Percentiles rank a stretch among this genome's conserved stretches.
Conservation (phyloP, 2,888 invertebrate genomes). For the Rhopalosiphum nymphaeae region DNA sequence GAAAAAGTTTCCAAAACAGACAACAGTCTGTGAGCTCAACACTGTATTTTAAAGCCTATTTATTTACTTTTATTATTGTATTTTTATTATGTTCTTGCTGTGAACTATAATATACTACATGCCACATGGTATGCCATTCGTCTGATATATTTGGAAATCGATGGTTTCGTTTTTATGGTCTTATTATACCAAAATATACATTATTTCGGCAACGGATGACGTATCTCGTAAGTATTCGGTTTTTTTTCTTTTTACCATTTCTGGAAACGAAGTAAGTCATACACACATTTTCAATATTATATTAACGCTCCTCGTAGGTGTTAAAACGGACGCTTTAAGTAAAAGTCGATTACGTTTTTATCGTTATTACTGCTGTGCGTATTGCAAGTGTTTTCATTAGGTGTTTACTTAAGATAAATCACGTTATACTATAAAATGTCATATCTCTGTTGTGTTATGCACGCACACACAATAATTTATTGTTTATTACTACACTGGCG, state of each 20-base stretch:
- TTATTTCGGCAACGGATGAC: background rate
- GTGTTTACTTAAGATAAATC: background rate
- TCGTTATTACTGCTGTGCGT: background rate
- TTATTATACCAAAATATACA: background rate
- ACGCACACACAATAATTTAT: background rate
- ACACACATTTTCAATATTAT: background rate
- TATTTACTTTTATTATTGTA: background rate
- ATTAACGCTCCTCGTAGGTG: background rate
- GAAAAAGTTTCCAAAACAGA: slow-evolving; percentile 10
- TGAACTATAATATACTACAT: background rate
- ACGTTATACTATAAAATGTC: background rate
- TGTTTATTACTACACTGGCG: background rate
- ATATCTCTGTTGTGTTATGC: background rate
- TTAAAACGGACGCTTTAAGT: background rate
- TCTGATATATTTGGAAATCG: background rate
- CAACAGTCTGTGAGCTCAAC: background rate
- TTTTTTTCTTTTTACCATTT: background rate
- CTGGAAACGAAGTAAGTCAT: background rate
- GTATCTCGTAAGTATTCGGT: background rate
- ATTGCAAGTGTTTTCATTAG: slow-evolving; percentile 4
- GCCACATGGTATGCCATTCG: background rate
- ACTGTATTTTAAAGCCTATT: background rate
- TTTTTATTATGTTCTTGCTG: background rate
- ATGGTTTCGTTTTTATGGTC: background rate
- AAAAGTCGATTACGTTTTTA: background rate